Conservation (phyloP, 2,888 invertebrate species). For the Pristionchus entomophagus region DNA sequence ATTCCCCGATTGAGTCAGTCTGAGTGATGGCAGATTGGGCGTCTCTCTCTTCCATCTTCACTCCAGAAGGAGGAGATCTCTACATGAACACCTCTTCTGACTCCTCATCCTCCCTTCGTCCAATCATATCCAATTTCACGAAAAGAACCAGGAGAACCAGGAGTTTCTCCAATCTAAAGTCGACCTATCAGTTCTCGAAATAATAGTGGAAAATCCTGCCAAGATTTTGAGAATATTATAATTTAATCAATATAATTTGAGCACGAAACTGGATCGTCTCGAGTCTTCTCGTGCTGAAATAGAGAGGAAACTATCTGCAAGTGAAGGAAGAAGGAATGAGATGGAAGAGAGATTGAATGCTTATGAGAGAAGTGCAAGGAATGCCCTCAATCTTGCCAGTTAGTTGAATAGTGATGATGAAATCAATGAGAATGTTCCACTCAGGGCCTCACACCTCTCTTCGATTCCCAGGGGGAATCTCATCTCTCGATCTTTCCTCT, state of each 20-base stretch:
- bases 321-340: conserved; percentile 29
- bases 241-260: background rate
- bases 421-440: background rate
- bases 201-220: background rate
- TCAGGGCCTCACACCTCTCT: conserved; percentile 32
- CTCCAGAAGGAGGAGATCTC: background rate
- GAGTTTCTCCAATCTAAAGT: conserved; percentile 18
- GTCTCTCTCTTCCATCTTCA: background rate
- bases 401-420: background rate
- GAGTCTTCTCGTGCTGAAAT: conserved; percentile 38
- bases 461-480: conserved; percentile 16
- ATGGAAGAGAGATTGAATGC: conserved; percentile 27
- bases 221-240: background rate
- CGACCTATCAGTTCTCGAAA: background rate
- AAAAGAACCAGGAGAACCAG: background rate
- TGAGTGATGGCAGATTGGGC: conserved; percentile 5
- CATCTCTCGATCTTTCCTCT: conserved; percentile 4
- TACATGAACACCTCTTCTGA: background rate
- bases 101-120: background rate
- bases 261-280: conserved; percentile 43
- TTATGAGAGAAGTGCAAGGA: conserved; percentile 45
- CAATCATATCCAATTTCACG: background rate
- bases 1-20: background rate
- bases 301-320: conserved; percentile 16
- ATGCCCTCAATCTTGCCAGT: conserved; percentile 46